phyloP scores from a whole-genome alignment of 2,888 invertebrate genomes.

The Tromatobia lineatoria region DNA sequence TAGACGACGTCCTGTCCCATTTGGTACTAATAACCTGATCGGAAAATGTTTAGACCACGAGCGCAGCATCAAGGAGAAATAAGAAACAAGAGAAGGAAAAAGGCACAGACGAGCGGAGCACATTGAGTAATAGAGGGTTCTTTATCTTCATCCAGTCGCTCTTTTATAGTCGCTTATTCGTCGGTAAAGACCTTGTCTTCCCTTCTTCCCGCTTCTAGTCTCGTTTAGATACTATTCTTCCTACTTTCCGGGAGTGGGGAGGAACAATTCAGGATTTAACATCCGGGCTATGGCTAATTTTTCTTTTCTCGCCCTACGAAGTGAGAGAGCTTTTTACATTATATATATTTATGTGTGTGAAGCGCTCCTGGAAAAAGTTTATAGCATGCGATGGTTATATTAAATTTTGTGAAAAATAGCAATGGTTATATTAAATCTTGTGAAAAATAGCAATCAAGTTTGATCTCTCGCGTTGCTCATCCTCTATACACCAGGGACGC shows the following conservation, averaged over 20 bases:
- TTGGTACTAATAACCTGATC: constrained; percentile 62
- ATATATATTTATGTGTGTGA: background rate
- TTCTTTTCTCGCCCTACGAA: constrained; percentile 10
- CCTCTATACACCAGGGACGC: background rate
- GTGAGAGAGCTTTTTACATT: constrained; percentile 17
- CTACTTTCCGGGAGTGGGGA: constrained; percentile 29
- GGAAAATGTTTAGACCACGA: constrained; percentile 50
- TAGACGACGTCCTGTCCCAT: constrained; percentile 32
- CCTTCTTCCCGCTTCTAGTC: background rate
- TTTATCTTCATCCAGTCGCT: constrained; percentile 35
- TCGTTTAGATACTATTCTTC: constrained; percentile 53
- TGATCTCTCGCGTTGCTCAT: background rate
- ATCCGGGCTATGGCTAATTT: constrained; percentile 55
- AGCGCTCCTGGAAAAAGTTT: background rate
- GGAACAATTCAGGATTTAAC: constrained; percentile 35
- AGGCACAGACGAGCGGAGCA: constrained; percentile 5
- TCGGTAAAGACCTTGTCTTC: constrained; percentile 30
- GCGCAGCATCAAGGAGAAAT: background rate
- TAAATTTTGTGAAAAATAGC: constrained; percentile 14
- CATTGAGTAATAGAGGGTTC: constrained; percentile 16
- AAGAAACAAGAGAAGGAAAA: background rate
- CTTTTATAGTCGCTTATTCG: constrained; percentile 35
- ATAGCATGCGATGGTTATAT: background rate
- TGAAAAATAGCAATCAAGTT: constrained; percentile 47
- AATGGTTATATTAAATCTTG: background rate